Evolutionary conservation across 2,888 invertebrate species (phyloP), one percentile per base, ranked within the genome.

Genomic region (Epirrhoe tristata): DNA sequence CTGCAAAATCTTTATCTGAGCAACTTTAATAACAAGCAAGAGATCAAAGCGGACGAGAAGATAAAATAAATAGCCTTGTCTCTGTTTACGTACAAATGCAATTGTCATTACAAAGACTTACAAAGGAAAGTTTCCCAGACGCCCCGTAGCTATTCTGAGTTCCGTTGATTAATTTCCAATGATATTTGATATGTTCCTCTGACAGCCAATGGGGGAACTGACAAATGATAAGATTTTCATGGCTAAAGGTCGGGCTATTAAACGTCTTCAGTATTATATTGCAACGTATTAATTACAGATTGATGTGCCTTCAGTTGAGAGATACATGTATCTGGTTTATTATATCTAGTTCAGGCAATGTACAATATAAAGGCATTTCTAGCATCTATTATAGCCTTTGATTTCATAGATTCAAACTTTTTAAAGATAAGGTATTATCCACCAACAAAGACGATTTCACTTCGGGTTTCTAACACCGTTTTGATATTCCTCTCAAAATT

Each of bases 131-230:
- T 77, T 74, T 48, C 60, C 65, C 70, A 69, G 74, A 74, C 78
- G 69, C 78, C 77, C 81, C 79, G 76, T 77, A 74, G 77, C 72
- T 71, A 70, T 71, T 70, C 70, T 70, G 71, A 72, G 78, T 79
- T 82, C 77, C 79, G 78, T 78, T 87, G 89, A 91, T 91, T 90
- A 90, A 91, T 91, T 89, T 89, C 86, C 76, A 87, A 85, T 90
- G 90, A 90, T 87, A 91, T 91, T 90, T 90, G 90, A 91, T 91
- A 91, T 84, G 88, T 89, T 87, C 85, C 77, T 88, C 87, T 86
- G 88, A 86, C 83, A 80, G 82, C 76, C 77, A 74, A 79, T 79
- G 77, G 77, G 77, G 81, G 90, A 86, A 85, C 84, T 86, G 89
- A 92, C 90, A 88, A 92, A 93, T 91, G 87, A 85, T 82, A 82